Percentiles rank a stretch among this genome's conserved stretches.
phyloP scores from a whole-genome alignment of 1,140 invertebrate species.

The Euura saliciscinereae region DNA sequence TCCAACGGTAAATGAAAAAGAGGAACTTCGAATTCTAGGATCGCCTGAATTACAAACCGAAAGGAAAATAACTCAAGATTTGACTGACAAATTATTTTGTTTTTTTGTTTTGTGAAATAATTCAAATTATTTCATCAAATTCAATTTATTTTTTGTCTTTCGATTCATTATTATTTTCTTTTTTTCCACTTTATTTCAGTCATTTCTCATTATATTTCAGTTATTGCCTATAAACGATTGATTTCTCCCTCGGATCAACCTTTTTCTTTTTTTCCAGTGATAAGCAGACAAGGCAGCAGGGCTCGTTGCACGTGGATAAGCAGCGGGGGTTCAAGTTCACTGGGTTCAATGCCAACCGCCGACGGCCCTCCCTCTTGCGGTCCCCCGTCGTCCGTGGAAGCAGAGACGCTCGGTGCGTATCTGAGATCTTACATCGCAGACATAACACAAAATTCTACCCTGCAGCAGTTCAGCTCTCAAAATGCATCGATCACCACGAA shows the following conservation, averaged over 20 bases:
- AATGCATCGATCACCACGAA: conserved; percentile 40
- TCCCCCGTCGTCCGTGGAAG: conserved; percentile 32
- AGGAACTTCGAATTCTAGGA: neutral
- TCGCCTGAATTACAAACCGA: too few relatives aligned
- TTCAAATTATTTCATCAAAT: too few relatives aligned
- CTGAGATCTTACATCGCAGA: conserved; percentile 28
- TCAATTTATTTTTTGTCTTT: too few relatives aligned
- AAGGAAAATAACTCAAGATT: too few relatives aligned
- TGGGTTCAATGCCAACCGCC: conserved; percentile 31
- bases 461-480: conserved; percentile 42
- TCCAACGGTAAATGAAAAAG: neutral
- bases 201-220: too few relatives aligned
- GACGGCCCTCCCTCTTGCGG: conserved; percentile 12
- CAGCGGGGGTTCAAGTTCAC: conserved; percentile 20
- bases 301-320: conserved; percentile 27
- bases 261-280: too few relatives aligned
- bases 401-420: conserved; percentile 45
- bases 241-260: too few relatives aligned
- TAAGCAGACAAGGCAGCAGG: conserved; percentile 12
- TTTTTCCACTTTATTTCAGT: neutral
- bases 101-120: too few relatives aligned
- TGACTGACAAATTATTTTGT: too few relatives aligned
- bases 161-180: neutral
- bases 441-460: conserved; percentile 35
- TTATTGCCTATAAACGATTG: too few relatives aligned